phyloP scores from a whole-genome alignment of 2,113 vertebrate species.

The Nymphicus hollandicus region DNA sequence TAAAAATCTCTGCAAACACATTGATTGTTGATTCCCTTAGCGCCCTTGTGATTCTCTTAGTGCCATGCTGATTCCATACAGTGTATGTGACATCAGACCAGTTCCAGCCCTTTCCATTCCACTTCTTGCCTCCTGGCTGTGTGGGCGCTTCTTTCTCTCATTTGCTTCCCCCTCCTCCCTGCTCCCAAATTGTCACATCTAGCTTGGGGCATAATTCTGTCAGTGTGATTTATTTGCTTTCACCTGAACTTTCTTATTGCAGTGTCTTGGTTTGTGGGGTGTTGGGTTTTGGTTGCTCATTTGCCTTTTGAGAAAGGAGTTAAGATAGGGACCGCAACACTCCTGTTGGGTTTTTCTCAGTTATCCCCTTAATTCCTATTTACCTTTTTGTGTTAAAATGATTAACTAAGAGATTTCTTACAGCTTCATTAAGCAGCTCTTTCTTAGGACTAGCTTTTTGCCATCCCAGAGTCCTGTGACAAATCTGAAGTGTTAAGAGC shows the following conservation, averaged over 20 bases:
- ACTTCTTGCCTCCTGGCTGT: not conserved
- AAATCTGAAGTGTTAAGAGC: not conserved
- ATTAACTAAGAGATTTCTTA: not conserved
- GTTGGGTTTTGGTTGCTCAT: not conserved
- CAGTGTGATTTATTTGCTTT: not conserved
- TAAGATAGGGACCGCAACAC: not conserved
- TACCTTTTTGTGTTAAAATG: not conserved
- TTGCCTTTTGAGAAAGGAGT: not conserved
- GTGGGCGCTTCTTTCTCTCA: not conserved
- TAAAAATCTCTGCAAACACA: not conserved
- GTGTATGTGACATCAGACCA: not conserved
- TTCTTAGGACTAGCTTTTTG: not conserved
- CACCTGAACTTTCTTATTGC: not conserved
- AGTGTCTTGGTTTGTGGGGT: not conserved
- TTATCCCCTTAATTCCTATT: not conserved
- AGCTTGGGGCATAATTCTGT: not conserved
- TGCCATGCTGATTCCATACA: not conserved
- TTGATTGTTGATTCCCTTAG: not conserved
- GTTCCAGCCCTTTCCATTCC: not conserved
- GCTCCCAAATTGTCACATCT: not conserved
- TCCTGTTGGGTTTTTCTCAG: accelerated
- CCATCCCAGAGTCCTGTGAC: not conserved
- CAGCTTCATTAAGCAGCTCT: not conserved
- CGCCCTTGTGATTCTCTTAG: not conserved
- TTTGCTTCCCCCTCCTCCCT: not conserved